Percentiles rank a stretch among this genome's conserved stretches.
phyloP scores from a whole-genome alignment of 2,113 vertebrate genomes.

The Romanogobio albipinnatus region DNA sequence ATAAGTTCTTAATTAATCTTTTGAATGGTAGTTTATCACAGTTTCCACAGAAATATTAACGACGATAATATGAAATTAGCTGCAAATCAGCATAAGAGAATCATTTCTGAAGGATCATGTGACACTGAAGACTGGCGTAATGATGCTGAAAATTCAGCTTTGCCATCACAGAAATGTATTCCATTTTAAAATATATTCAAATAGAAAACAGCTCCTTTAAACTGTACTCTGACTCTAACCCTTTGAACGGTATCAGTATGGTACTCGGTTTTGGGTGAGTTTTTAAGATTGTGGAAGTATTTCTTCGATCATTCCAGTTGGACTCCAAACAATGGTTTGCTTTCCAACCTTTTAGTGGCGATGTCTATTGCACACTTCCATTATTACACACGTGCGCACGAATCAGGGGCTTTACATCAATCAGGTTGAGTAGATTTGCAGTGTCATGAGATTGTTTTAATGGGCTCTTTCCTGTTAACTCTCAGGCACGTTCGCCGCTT shows the following conservation, averaged over 20 bases:
- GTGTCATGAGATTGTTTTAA: slow-evolving; percentile 31
- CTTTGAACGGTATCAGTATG: neutral
- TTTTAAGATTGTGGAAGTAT: neutral
- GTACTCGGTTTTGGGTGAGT: too few species aligned
- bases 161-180: neutral
- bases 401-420: slow-evolving; percentile 39
- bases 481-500: slow-evolving; percentile 25
- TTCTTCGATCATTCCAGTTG: neutral
- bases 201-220: neutral
- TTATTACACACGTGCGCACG: neutral
- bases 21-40: too few species aligned
- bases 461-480: slow-evolving; percentile 15
- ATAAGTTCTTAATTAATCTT: neutral
- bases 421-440: slow-evolving; percentile 46
- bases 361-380: neutral
- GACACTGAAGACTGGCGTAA: neutral
- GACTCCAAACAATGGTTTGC: neutral
- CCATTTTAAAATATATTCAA: neutral
- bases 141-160: neutral
- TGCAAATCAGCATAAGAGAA: too few species aligned
- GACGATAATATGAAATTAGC: too few species aligned
- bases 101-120: too few species aligned
- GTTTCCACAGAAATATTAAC: too few species aligned
- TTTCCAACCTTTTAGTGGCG: neutral
- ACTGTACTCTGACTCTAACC: neutral